Evolutionary conservation across 2,888 invertebrate species (phyloP), one percentile per base, ranked within the genome.

Genomic region (Agrotis exclamationis): DNA sequence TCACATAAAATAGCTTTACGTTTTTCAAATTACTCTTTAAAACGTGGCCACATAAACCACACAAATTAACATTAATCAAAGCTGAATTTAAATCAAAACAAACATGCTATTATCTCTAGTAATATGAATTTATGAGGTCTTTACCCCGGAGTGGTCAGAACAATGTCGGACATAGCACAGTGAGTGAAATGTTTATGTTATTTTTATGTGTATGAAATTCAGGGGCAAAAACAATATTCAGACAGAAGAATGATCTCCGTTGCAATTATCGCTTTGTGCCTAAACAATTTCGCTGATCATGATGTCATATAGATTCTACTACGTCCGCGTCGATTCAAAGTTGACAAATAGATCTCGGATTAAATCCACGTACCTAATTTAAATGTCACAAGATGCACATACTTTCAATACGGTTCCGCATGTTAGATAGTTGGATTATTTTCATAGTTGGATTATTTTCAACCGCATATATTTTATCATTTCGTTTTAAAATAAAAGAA

Each of bases 121-220:
- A 71, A 74, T 82, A 51, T 70, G 56, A 74, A 76, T 51, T 69
- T 57, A 83, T 67, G 74, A 59, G 82, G 68, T 57, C 58, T 70
- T 78, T 75, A 63, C 39, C 47, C 54, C 45, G 51, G 44, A 51
- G 53, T 53, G 72, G 7, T 22, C 45, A 33, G 7, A 47, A 51
- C 24, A 60, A 50, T 63, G 45, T n/a, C 50, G 24, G 53, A 24
- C 24, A 45, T 16, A 50, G 22, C 5, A 24, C 22, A 3, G 48
- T 60, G 63, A 0, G 3, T 20, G 9, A 20, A 45, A 73, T 73
- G 7, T 63, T 79, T 47, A 51, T 56, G 45, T 39, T 47, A n/a
- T 48, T 44, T 39, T 39, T 1, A 39, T 39, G 39, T 39, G 39
- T 11, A 1, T 39, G 39, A 39, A 39, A 39, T 39, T 39, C 11